Conservation (phyloP, 2,113 vertebrate species). For the Brevimyrus niger region DNA sequence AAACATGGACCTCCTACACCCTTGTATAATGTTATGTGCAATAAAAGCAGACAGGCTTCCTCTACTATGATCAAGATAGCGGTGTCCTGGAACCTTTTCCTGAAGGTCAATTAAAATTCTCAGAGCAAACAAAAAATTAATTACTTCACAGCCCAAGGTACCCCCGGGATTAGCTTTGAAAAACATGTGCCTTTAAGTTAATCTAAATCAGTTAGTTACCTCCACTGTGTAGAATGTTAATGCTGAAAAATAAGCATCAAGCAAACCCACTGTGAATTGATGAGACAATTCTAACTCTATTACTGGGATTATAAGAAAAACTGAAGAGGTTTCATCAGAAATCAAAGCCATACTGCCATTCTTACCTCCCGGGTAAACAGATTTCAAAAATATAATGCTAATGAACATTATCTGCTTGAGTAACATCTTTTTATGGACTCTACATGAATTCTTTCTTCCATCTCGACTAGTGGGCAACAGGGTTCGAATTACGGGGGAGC, state of each 20-base stretch:
- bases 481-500: no score
- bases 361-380: neutral
- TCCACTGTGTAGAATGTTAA: conserved; percentile 16
- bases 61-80: no score
- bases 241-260: neutral
- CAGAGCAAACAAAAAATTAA: conserved; percentile 14
- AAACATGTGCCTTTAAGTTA: conserved; percentile 14
- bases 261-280: neutral
- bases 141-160: conserved; percentile 5
- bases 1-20: neutral
- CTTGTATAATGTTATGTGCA: neutral
- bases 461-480: neutral
- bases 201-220: conserved; percentile 7
- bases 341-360: neutral
- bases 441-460: neutral
- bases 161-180: conserved; percentile 1
- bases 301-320: neutral
- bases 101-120: conserved; percentile 15
- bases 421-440: neutral
- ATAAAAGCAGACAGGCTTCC: neutral
- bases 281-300: conserved; percentile 4
- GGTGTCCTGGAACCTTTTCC: neutral
- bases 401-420: neutral
- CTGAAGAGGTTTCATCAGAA: neutral
- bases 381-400: neutral